Percentiles rank a stretch among this genome's conserved stretches.
These are phyloP conservation scores for Crocallis elinguaria DNA, from an alignment of 2,888 invertebrate species.

Conservation along the genomic window DNA sequence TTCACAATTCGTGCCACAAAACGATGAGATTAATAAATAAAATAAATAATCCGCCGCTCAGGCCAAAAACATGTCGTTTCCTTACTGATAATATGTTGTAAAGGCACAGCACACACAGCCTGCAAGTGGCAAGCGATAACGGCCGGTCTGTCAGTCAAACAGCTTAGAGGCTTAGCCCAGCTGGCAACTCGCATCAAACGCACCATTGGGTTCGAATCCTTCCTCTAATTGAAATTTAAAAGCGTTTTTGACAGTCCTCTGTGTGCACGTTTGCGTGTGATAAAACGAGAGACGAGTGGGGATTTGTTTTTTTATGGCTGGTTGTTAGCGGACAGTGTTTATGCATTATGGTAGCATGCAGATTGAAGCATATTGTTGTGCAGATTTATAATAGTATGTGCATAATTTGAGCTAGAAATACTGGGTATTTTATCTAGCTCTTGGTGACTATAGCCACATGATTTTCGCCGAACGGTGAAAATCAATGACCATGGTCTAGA, in stretches of 20 bases:
- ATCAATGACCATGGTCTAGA: no score
- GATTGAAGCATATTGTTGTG: background rate
- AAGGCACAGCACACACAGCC: constrained; percentile 36
- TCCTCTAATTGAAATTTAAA: constrained; percentile 68
- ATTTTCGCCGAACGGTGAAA: no score
- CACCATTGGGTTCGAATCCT: constrained; percentile 61
- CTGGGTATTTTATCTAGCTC: no score
- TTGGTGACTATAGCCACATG: no score
- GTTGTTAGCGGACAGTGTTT: constrained; percentile 9
- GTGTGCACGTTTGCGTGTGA: constrained; percentile 50
- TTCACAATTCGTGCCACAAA: no score
- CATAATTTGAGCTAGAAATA: no score
- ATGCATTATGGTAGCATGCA: constrained; percentile 14
- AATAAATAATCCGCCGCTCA: no score
- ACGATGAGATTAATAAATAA: no score
- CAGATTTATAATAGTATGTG: background rate
- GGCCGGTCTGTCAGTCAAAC: constrained; percentile 52
- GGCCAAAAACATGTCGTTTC: no score
- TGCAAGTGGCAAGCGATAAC: constrained; percentile 42
- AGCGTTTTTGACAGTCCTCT: constrained; percentile 63
- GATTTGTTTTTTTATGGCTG: constrained; percentile 9
- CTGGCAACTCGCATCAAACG: constrained; percentile 60
- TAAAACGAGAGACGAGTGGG: constrained; percentile 39
- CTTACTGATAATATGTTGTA: constrained; percentile 27
- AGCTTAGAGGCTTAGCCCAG: constrained; percentile 59